A percentile compares a stretch with the other conserved stretches of the same genome.
Conservation (phyloP, 2,113 vertebrate genomes). For the Okapia johnstoni region DNA sequence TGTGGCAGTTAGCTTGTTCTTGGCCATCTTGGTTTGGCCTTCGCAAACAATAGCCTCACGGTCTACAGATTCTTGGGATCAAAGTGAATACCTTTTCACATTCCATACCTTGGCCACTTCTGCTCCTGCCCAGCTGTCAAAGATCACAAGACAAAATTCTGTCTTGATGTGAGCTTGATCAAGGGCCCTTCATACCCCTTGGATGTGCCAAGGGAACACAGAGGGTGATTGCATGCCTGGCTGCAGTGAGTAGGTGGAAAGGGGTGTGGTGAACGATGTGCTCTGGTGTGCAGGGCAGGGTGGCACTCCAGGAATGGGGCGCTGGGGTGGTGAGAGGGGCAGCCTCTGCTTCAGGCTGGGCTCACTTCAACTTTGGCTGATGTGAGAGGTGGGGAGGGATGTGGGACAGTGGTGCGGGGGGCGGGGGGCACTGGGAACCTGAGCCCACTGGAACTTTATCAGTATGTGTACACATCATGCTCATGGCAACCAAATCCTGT, state of each 20-base stretch:
- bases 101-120: slow-evolving; percentile 91
- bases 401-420: not conserved
- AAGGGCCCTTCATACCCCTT: not conserved
- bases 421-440: not conserved
- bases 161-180: not conserved
- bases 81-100: slow-evolving; percentile 96
- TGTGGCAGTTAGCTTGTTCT: slow-evolving; percentile 98
- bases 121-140: slow-evolving; percentile 94
- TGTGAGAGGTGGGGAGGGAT: not conserved
- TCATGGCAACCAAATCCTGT: not conserved
- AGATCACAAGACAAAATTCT: slow-evolving; percentile 98
- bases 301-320: not conserved
- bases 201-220: not conserved
- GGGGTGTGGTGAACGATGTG: not conserved
- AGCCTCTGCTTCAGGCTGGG: not conserved
- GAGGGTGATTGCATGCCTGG: not conserved
- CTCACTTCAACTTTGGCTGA: not conserved
- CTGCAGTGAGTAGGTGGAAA: not conserved
- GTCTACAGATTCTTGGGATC: slow-evolving; percentile 98
- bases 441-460: not conserved
- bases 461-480: not conserved
- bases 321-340: not conserved
- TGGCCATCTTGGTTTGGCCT: slow-evolving; percentile 99
- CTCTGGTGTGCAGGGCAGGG: not conserved
- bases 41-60: slow-evolving; percentile 97